Conservation (phyloP, 2,797 vertebrate genomes). For the Myripristis jacobus region DNA sequence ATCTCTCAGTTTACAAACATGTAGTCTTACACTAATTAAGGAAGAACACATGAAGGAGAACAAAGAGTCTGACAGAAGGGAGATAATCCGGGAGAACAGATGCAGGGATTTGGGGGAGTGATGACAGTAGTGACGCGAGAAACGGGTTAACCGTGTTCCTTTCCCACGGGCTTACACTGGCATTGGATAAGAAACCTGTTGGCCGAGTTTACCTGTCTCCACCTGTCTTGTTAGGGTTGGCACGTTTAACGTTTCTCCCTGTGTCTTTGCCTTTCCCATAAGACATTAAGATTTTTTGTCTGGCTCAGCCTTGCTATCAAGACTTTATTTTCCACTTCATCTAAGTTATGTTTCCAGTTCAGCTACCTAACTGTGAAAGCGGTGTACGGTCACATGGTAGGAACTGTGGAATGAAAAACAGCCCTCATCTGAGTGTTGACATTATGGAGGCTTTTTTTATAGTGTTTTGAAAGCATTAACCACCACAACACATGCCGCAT, state of each 20-base stretch:
- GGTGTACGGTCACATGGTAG: background rate
- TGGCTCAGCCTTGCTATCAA: background rate
- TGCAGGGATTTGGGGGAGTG: background rate
- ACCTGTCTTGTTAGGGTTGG: conserved; percentile 57
- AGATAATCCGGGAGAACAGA: background rate
- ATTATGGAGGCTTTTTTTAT: background rate
- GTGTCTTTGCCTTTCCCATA: conserved; percentile 26
- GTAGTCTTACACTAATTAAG: conserved; percentile 7
- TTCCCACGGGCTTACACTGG: conserved; percentile 70
- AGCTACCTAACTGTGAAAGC: too few relatives aligned
- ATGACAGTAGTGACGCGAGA: conserved; percentile 35
- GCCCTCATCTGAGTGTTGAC: background rate
- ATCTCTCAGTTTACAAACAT: conserved; percentile 11
- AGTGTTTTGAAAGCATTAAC: conserved; percentile 10
- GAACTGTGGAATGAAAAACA: conserved; percentile 36
- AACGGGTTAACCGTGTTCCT: conserved; percentile 55
- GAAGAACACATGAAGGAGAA: background rate
- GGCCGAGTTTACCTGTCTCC: conserved; percentile 62
- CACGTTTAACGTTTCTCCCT: conserved; percentile 31
- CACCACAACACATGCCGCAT: background rate
- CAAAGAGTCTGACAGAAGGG: background rate
- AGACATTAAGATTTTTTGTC: background rate
- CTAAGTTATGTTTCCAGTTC: too few relatives aligned
- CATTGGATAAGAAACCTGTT: conserved; percentile 68
- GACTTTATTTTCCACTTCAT: too few relatives aligned